Percentiles rank a stretch among this genome's conserved stretches.
Conservation (phyloP, 2,797 vertebrate species). For the Echiichthys vipera region DNA sequence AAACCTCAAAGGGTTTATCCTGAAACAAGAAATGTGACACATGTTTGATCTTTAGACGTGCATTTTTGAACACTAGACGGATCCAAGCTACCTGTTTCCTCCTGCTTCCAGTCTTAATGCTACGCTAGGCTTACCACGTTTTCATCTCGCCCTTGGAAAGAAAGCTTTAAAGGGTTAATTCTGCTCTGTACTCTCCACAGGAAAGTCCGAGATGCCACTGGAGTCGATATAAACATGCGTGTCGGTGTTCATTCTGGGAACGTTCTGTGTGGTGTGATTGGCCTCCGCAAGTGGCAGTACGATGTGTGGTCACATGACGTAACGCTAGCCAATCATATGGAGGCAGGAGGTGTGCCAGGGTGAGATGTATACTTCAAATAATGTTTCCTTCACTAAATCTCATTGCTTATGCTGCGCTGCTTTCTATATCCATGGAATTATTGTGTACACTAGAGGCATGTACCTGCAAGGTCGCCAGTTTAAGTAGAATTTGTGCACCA, state of each 20-base stretch:
- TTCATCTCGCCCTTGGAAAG: not conserved
- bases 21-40: not conserved
- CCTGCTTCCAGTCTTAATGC: not conserved
- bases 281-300: conserved; percentile 98
- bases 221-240: conserved; percentile 98
- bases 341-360: conserved; percentile 97
- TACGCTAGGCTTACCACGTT: not conserved
- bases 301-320: conserved; percentile 99
- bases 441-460: not conserved
- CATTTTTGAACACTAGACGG: not conserved
- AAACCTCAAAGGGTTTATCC: not conserved
- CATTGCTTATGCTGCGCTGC: not conserved
- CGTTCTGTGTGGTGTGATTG: conserved; percentile 96
- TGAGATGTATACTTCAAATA: conserved; percentile 65
- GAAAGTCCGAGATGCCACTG: conserved; percentile 95
- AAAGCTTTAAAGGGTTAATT: not conserved
- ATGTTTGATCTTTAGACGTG: not conserved
- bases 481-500: no score
- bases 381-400: not conserved
- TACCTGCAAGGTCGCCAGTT: not conserved
- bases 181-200: conserved; percentile 72
- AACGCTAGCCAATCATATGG: conserved; percentile 98
- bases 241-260: conserved; percentile 98
- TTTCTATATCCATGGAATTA: not conserved
- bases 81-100: not conserved